Percentiles rank a stretch among this genome's conserved stretches.
Evolutionary conservation across 1,140 invertebrate species (phyloP).

Genomic region (Calosoma granatense): DNA sequence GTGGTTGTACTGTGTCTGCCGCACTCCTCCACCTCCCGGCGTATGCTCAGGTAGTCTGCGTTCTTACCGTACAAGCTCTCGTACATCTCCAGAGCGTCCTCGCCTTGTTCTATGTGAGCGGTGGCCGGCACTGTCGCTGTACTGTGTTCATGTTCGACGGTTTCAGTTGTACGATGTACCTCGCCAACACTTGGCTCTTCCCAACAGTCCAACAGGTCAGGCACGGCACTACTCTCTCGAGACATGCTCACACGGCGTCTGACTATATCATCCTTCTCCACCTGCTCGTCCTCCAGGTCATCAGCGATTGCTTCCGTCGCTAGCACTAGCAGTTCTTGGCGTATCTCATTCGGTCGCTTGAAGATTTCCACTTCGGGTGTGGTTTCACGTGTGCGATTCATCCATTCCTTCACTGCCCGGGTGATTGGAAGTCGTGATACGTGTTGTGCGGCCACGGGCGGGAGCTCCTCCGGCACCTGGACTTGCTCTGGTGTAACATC

Average conservation of each 20-base stretch:
- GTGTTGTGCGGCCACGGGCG: too few relatives aligned
- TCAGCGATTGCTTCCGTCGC: too few relatives aligned
- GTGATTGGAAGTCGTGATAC: constrained; percentile 27
- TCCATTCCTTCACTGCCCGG: constrained; percentile 31
- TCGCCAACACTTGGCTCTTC: constrained; percentile 14
- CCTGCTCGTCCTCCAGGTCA: constrained; percentile 10
- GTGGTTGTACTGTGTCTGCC: constrained; percentile 10
- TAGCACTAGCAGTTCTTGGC: constrained; percentile 21
- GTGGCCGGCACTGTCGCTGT: background rate
- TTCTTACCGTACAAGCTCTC: constrained; percentile 30
- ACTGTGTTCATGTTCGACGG: constrained; percentile 14
- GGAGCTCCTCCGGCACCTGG: too few relatives aligned
- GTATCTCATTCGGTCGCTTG: constrained; percentile 28
- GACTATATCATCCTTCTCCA: background rate
- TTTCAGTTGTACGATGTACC: background rate
- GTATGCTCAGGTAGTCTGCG: constrained; percentile 25
- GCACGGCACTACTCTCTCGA: constrained; percentile 16
- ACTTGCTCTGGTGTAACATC: background rate
- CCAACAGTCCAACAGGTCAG: constrained; percentile 25
- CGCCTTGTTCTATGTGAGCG: constrained; percentile 11
- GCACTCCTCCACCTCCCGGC: constrained; percentile 22
- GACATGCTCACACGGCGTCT: background rate
- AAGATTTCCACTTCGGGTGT: constrained; percentile 31
- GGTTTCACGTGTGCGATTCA: constrained; percentile 29
- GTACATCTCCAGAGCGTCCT: constrained; percentile 26